Percentiles rank a stretch among this genome's conserved stretches.
These are phyloP conservation scores for Scatophagus argus DNA, from an alignment of 2,113 vertebrate species.

Conservation along the genomic window DNA sequence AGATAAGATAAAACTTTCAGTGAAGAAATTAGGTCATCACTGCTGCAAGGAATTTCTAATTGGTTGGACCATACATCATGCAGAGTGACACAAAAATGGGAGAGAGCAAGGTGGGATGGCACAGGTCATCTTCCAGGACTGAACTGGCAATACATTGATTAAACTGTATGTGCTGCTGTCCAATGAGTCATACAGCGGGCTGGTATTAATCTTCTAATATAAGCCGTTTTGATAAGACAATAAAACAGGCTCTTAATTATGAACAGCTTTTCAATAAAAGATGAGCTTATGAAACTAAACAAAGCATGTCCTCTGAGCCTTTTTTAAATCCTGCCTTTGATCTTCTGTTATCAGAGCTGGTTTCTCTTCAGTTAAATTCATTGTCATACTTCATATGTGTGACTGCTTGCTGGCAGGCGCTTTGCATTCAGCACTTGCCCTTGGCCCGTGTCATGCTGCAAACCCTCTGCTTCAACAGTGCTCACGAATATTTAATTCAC, in stretches of 20 bases:
- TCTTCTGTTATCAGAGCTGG: conserved; percentile 57
- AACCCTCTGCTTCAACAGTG: conserved; percentile 57
- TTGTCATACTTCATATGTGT: conserved; percentile 72
- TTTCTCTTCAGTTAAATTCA: conserved; percentile 58
- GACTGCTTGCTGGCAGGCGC: conserved; percentile 63
- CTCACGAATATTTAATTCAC: conserved; percentile 71
- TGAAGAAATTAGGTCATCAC: conserved; percentile 52
- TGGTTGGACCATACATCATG: conserved; percentile 50
- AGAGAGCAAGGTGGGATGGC: conserved; percentile 23
- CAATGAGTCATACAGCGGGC: conserved; percentile 40
- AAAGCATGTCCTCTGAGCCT: conserved; percentile 70
- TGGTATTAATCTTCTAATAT: conserved; percentile 59
- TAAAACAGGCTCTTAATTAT: conserved; percentile 69
- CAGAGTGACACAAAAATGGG: conserved; percentile 44
- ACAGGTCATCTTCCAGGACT: conserved; percentile 27
- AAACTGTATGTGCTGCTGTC: conserved; percentile 28
- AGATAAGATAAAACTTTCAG: conserved; percentile 51
- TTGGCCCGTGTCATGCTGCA: conserved; percentile 52
- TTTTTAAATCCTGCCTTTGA: conserved; percentile 68
- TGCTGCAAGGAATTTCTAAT: conserved; percentile 50
- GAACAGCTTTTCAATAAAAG: conserved; percentile 74
- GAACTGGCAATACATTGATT: conserved; percentile 33
- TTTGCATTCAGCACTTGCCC: conserved; percentile 65
- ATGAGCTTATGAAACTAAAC: conserved; percentile 74
- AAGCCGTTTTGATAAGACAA: conserved; percentile 66